phyloP scores from a whole-genome alignment of 2,797 vertebrate genomes.

The Spheniscus humboldti region DNA sequence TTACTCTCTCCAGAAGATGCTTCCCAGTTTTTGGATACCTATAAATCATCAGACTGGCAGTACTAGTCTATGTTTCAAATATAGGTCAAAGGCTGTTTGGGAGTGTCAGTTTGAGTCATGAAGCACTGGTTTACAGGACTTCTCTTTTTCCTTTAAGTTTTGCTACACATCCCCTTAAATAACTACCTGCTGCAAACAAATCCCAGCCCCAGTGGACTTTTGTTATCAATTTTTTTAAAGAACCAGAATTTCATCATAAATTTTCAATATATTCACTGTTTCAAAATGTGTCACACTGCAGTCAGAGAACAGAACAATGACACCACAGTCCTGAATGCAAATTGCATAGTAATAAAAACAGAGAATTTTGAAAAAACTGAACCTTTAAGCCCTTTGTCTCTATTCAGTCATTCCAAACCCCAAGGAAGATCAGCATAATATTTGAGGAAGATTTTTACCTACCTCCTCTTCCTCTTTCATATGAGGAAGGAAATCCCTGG shows the following conservation, averaged over 20 bases:
- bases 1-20: neutral
- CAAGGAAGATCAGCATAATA: neutral
- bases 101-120: slow-evolving; percentile 46
- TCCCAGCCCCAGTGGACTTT: neutral
- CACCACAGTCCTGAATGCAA: neutral
- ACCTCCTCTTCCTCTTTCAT: slow-evolving; percentile 99
- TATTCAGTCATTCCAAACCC: neutral
- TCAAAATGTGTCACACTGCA: neutral
- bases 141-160: neutral
- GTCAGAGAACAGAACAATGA: neutral
- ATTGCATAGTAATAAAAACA: neutral
- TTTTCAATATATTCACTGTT: neutral
- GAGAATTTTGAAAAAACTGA: neutral
- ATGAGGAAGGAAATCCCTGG: slow-evolving; percentile 97
- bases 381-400: neutral
- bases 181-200: neutral
- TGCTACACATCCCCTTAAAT: neutral
- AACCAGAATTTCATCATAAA: neutral
- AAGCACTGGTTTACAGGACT: neutral
- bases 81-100: slow-evolving; percentile 33
- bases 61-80: slow-evolving; percentile 41
- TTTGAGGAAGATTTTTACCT: neutral
- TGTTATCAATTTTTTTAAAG: neutral
- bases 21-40: slow-evolving; percentile 30
- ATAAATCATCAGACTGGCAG: slow-evolving; percentile 52